Percentiles rank a stretch among this genome's conserved stretches.
Conservation (phyloP, 2,888 invertebrate species). For the Diarsia dahlii region DNA sequence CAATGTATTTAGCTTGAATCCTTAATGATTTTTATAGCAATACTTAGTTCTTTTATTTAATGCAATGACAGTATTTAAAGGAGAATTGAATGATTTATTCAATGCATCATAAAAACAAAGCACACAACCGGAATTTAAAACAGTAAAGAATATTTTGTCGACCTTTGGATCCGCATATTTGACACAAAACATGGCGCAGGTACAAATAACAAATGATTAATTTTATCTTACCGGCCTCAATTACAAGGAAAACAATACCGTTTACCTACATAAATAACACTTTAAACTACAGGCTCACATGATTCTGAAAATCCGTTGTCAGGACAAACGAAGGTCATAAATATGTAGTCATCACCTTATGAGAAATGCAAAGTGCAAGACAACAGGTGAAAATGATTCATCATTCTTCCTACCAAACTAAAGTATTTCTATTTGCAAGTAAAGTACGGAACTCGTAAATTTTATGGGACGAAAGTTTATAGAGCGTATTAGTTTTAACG, state of each 20-base stretch:
- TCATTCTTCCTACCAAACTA: neutral
- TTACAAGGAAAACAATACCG: conserved; percentile 15
- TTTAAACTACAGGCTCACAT: neutral
- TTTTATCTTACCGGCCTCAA: conserved; percentile 6
- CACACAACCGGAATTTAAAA: too few species aligned
- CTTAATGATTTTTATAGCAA: neutral
- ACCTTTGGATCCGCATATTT: neutral
- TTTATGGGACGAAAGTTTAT: conserved; percentile 19
- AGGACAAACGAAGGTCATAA: conserved; percentile 12
- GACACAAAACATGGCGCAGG: conserved; percentile 4
- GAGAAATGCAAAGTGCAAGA: conserved; percentile 25
- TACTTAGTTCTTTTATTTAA: neutral
- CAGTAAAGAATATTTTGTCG: neutral
- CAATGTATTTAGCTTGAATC: neutral
- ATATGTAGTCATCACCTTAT: conserved; percentile 21
- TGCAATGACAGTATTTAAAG: neutral
- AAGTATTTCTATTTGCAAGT: conserved; percentile 26
- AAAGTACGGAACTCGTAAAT: conserved; percentile 23
- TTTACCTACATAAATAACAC: neutral
- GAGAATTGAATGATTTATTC: neutral
- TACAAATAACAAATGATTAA: neutral
- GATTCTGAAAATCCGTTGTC: conserved; percentile 31
- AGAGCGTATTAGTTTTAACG: conserved; percentile 42
- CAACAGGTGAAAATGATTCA: conserved; percentile 37
- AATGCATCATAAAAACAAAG: neutral